A percentile compares a stretch with the other conserved stretches of the same genome.
phyloP scores from a whole-genome alignment of 2,113 vertebrate genomes.

The Amphiprion percula region DNA sequence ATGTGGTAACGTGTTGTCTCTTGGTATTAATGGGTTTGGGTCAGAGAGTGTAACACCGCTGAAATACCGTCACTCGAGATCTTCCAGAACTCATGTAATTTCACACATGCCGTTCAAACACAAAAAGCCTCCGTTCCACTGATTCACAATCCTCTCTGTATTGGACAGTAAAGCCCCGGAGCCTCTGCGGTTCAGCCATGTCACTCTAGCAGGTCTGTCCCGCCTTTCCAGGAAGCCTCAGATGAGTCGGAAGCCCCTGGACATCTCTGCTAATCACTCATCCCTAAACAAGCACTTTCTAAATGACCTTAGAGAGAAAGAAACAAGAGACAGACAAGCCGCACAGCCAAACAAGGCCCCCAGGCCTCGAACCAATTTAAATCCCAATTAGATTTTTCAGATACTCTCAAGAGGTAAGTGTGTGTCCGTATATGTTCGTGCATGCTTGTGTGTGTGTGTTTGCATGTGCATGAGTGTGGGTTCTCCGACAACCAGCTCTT shows the following conservation, averaged over 20 bases:
- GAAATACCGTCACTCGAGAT: slow-evolving; percentile 24
- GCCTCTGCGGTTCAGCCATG: slow-evolving; percentile 59
- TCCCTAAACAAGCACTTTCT: slow-evolving; percentile 79
- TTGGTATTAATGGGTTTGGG: slow-evolving; percentile 42
- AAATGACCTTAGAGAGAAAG: slow-evolving; percentile 78
- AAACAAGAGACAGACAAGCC: slow-evolving; percentile 68
- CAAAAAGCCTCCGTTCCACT: slow-evolving; percentile 29
- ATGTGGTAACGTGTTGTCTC: slow-evolving; percentile 64
- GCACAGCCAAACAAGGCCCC: slow-evolving; percentile 73
- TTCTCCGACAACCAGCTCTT: slow-evolving; percentile 71
- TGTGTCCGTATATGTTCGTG: slow-evolving; percentile 36
- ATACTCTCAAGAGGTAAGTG: slow-evolving; percentile 64
- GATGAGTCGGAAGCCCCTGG: slow-evolving; percentile 78
- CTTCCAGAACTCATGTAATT: not conserved
- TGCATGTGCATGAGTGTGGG: slow-evolving; percentile 35
- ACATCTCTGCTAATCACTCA: slow-evolving; percentile 82
- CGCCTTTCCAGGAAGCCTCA: slow-evolving; percentile 73
- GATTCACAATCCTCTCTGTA: slow-evolving; percentile 44
- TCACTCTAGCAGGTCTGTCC: slow-evolving; percentile 73
- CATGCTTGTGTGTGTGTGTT: slow-evolving; percentile 26
- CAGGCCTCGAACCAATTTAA: slow-evolving; percentile 78
- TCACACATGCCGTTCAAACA: slow-evolving; percentile 33
- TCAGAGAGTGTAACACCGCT: slow-evolving; percentile 27
- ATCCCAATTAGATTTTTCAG: slow-evolving; percentile 76
- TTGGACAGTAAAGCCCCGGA: slow-evolving; percentile 61